A percentile compares a stretch with the other conserved stretches of the same genome.
Conservation (phyloP, 2,888 invertebrate genomes). For the Chrysolina haemoptera region DNA sequence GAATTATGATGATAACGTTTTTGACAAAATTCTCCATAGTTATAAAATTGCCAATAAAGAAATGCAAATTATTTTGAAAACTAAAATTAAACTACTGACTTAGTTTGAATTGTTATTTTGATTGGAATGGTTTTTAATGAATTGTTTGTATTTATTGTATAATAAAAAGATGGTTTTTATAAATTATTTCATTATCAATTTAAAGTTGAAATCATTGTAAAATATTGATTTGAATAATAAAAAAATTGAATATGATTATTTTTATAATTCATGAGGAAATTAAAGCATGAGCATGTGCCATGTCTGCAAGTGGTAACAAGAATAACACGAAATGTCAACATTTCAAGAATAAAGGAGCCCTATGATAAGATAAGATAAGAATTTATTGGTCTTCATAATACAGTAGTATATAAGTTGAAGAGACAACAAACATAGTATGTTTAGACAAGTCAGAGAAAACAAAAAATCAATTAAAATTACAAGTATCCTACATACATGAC, state of each 20-base stretch:
- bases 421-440: too few species aligned
- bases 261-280: too few species aligned
- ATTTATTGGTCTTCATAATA: too few species aligned
- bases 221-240: neutral
- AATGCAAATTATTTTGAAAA: constrained; percentile 72
- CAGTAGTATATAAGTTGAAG: too few species aligned
- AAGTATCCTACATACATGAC: too few species aligned
- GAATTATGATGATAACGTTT: constrained; percentile 69
- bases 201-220: constrained; percentile 2
- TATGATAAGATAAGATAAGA: too few species aligned
- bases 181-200: constrained; percentile 25
- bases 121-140: constrained; percentile 40
- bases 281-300: neutral
- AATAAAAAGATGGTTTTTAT: constrained; percentile 45
- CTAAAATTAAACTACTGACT: constrained; percentile 71
- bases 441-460: too few species aligned
- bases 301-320: too few species aligned
- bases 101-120: constrained; percentile 33
- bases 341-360: too few species aligned
- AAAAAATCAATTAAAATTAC: too few species aligned
- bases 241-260: neutral
- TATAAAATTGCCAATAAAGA: constrained; percentile 72
- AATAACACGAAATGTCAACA: too few species aligned
- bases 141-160: constrained; percentile 47
- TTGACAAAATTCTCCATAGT: constrained; percentile 71